Evolutionary conservation across 2,113 vertebrate genomes (phyloP), one percentile per base, ranked within the genome.

Genomic region (Picathartes gymnocephalus): DNA sequence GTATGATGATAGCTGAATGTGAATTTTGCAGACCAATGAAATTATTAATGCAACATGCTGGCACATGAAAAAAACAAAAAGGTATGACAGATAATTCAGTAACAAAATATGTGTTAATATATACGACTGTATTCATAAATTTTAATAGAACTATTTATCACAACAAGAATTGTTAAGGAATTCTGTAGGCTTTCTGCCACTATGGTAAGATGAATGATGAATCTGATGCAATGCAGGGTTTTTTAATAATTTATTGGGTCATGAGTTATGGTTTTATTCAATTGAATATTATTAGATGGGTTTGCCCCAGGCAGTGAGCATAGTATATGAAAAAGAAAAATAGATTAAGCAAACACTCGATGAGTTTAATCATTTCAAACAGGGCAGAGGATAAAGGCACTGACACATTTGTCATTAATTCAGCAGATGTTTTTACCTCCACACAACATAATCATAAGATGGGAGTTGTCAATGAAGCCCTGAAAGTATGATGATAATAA

Each of bases 181-280:
- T 97, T 97, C 86, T 90, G 93, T 94, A 93, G 90, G 60, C 80
- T 97, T 97, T 96, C 90, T 97, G 96, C 86, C 97, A 96, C 72
- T 88, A 33, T 91, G 81, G 72, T 81, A 92, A 95, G 90, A 97
- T 97, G 95, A 97, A 98, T 97, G 97, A 98, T 97, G 95, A 97
- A 96, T 96, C 90, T 95, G 85, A 98, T 95, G 89, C 69, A 95
- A 96, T 19, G 18, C 80, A 87, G 86, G 81, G 57, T 83, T 97
- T 92, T 86, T 98, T 97, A 98, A 98, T 98, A 98, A 98, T 98
- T 98, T 98, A 98, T 97, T 97, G 95, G 96, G 90, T 97, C 97
- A 97, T 98, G 97, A 98, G 97, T 98, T 98, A 98, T 98, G 96
- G 96, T 97, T 98, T 98, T 97, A 96, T 97, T 97, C 97, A 97